These are phyloP conservation scores for Drosophila ananassae DNA, from an alignment of 1,140 invertebrate genomes.

Conservation along the genomic window DNA sequence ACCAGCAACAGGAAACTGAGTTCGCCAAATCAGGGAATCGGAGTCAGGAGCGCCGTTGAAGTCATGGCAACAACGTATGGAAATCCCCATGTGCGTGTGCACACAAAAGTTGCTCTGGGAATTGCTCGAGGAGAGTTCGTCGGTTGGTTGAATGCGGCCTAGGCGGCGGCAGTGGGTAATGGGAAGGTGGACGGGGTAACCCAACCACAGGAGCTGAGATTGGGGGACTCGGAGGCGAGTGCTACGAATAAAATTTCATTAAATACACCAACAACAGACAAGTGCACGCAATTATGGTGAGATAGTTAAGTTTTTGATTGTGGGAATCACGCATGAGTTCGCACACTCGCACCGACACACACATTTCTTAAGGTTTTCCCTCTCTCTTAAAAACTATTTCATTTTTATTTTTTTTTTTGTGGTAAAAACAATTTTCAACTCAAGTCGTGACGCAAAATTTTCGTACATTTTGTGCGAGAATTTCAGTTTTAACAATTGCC, in stretches of 20 bases:
- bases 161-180: neutral
- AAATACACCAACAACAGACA: slow-evolving; percentile 80
- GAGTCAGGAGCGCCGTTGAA: slow-evolving; percentile 28
- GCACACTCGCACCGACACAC: slow-evolving; percentile 46
- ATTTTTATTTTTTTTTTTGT: slow-evolving; percentile 27
- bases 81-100: slow-evolving; percentile 58
- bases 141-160: neutral
- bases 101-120: slow-evolving; percentile 73
- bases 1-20: slow-evolving; percentile 44
- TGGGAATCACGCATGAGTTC: slow-evolving; percentile 81
- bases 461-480: slow-evolving; percentile 66
- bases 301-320: slow-evolving; percentile 83
- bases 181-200: neutral
- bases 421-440: slow-evolving; percentile 76
- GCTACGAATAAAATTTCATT: slow-evolving; percentile 79
- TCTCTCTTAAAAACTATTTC: slow-evolving; percentile 13
- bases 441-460: slow-evolving; percentile 72
- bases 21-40: slow-evolving; percentile 23
- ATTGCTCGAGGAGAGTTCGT: slow-evolving; percentile 15
- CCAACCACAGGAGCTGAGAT: slow-evolving; percentile 55
- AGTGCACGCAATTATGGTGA: slow-evolving; percentile 82
- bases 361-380: slow-evolving; percentile 24
- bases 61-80: slow-evolving; percentile 66
- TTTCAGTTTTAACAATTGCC: slow-evolving; percentile 83
- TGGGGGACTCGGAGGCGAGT: slow-evolving; percentile 33